Conservation (phyloP, 2,797 vertebrate species). For the Rhinella marina region DNA sequence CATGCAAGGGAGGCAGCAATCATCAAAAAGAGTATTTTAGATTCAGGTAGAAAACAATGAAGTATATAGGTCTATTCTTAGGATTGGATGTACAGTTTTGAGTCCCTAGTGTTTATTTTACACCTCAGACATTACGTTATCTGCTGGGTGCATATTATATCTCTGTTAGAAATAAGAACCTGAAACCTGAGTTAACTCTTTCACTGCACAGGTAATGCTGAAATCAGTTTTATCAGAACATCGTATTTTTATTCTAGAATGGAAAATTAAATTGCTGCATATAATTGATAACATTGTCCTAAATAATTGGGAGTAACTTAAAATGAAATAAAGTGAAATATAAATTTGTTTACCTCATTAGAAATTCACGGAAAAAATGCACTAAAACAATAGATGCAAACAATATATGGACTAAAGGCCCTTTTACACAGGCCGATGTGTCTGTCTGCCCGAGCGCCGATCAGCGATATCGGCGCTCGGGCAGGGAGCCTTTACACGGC, state of each 20-base stretch:
- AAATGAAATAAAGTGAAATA: background rate
- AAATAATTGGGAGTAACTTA: background rate
- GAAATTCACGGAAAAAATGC: too few species aligned
- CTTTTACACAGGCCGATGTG: too few species aligned
- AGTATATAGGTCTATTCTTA: constrained; percentile 21
- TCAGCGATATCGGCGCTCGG: too few species aligned
- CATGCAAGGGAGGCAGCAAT: constrained; percentile 47
- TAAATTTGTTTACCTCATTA: background rate
- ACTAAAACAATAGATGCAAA: too few species aligned
- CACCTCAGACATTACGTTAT: constrained; percentile 25
- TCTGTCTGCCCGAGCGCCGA: too few species aligned
- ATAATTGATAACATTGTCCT: background rate
- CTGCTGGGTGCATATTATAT: constrained; percentile 4
- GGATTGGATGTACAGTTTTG: background rate
- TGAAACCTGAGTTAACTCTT: background rate
- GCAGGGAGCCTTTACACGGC: too few species aligned
- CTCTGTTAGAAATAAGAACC: background rate
- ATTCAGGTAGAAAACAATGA: constrained; percentile 53
- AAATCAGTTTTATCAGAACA: background rate
- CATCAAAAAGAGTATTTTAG: constrained; percentile 41
- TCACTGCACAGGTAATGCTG: background rate
- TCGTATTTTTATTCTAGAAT: background rate
- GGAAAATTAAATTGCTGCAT: background rate
- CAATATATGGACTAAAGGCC: too few species aligned
- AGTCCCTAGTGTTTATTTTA: constrained; percentile 32